Conservation (phyloP, 2,888 invertebrate species). For the Oxyscelio sp. region DNA sequence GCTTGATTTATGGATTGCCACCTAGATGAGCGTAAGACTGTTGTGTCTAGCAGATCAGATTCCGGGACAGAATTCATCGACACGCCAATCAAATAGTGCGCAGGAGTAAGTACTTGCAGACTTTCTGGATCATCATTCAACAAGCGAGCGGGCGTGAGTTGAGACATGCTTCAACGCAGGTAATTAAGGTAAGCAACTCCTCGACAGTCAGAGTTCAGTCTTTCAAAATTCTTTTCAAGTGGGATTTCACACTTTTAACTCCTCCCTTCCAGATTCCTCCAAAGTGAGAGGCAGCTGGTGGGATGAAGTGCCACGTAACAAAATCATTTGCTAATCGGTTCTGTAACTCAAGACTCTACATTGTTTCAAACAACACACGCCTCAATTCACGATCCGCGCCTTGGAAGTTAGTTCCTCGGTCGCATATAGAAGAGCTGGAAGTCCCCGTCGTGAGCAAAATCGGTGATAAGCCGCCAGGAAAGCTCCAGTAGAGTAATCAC, state of each 20-base stretch:
- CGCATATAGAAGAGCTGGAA: too few relatives aligned
- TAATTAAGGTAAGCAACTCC: not conserved
- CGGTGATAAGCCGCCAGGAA: too few relatives aligned
- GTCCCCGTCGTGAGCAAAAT: not conserved
- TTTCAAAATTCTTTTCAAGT: not conserved
- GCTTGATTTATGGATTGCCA: not conserved
- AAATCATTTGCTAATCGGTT: not conserved
- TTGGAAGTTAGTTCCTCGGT: too few relatives aligned
- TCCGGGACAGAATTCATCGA: not conserved
- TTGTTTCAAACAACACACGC: not conserved
- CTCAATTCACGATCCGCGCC: too few relatives aligned
- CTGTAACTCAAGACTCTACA: not conserved
- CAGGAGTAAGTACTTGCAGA: not conserved
- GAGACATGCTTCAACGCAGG: not conserved
- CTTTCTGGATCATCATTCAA: not conserved
- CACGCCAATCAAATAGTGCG: not conserved
- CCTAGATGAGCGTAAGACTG: not conserved
- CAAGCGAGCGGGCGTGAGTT: not conserved
- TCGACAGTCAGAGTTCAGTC: not conserved
- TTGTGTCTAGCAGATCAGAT: not conserved
- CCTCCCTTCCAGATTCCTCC: constrained; percentile 4
- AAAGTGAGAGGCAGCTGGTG: constrained; percentile 25
- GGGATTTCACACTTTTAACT: constrained; percentile 12
- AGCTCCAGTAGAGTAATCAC: too few relatives aligned
- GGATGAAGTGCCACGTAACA: not conserved